Evolutionary conservation across 2,888 invertebrate species (phyloP).

Genomic region (Cryptocephalus primarius): DNA sequence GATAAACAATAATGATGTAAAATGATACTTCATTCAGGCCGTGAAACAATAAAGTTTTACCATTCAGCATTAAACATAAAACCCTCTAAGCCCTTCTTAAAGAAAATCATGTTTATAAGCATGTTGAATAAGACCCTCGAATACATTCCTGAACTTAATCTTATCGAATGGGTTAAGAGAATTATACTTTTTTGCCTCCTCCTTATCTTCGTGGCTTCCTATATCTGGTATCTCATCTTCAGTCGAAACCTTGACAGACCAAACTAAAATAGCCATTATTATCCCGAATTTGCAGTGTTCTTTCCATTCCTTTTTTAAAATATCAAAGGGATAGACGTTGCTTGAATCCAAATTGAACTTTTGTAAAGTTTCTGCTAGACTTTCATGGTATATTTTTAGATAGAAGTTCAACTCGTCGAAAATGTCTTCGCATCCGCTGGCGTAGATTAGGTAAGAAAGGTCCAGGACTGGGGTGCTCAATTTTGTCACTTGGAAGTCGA

Average conservation of each 20-base stretch:
- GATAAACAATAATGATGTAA: no score
- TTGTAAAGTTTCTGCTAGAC: conserved; percentile 1
- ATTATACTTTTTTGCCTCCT: background rate
- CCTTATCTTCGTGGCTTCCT: background rate
- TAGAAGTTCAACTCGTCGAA: conserved; percentile 6
- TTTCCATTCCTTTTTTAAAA: conserved; percentile 9
- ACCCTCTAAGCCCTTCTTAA: no score
- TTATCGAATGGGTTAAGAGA: background rate
- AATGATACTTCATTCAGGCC: no score
- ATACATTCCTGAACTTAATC: background rate
- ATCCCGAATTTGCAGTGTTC: conserved; percentile 5
- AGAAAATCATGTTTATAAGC: background rate
- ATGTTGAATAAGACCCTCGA: background rate
- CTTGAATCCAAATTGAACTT: conserved; percentile 3
- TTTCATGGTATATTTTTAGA: conserved; percentile 8
- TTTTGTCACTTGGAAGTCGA: conserved; percentile 1
- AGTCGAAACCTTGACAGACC: background rate
- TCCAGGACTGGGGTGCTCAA: conserved; percentile 1
- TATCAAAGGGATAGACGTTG: conserved; percentile 3
- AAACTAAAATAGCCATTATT: background rate
- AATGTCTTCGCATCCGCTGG: conserved; percentile 3
- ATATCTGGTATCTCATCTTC: background rate
- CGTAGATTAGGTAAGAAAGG: conserved; percentile 2
- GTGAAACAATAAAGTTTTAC: no score
- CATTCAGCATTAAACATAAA: no score